Evolutionary conservation across 1,140 invertebrate genomes (phyloP), one percentile per base, ranked within the genome.

Genomic region (Acyrthosiphon pisum): DNA sequence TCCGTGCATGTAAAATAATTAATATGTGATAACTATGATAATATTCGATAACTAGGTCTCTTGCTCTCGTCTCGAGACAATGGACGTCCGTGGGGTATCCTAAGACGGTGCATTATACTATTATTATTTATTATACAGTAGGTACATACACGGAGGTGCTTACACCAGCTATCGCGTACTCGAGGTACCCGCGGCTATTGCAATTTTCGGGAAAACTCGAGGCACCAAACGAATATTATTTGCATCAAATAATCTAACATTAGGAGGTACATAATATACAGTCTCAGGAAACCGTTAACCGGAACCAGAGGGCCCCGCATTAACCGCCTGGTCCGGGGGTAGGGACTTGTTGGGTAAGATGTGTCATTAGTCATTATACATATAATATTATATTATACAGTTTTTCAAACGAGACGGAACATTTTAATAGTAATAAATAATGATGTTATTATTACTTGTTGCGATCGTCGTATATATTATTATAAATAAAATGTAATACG

Each of bases 201-300:
- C 35, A 20, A 83, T 41, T 30, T 46, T 86, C 11, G 84, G 41
- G 41, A 46, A 86, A 86, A 86, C 84, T 46, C 41, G 41, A 30
- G 84, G 44, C 84, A 26, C 37, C 84, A 0, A 46, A 86, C 23
- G 37, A 41, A 26, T 22, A 23, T 53, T 22, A 22, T 41, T 41
- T 44, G 30, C 60, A 20, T 44, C 37, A 76, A 2, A 68, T n/a
- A 60, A 60, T 60, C 26, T 26, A 60, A 60, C 30, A 68, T 14
- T 68, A 68, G 3, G 50, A 50, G 26, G 3, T 60, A 60, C 2
- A 30, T 30, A n/a, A 3, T 26, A 68, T n/a, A 11, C n/a, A n/a
- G 60, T 76, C 60, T 18, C 50, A 18, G n/a, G 53, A 46, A 41
- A 90, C 89, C 89, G 89, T 90, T 90, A 90, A 90, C 89, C 53